Evolutionary conservation across 2,888 invertebrate genomes (phyloP).

Genomic region (Chydorus sphaericus): DNA sequence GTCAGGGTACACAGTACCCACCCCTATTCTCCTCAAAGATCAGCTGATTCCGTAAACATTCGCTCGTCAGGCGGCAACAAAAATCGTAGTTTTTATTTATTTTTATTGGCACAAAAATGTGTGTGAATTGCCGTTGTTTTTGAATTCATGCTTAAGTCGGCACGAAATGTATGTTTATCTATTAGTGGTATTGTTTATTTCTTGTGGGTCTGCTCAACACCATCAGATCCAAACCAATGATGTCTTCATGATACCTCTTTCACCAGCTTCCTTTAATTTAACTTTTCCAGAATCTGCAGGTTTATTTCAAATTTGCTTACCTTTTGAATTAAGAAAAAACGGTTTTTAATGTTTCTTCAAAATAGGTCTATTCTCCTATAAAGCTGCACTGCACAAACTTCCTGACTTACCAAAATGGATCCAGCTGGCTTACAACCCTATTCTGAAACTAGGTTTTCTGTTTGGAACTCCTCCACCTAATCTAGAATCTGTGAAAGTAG

Average conservation of each 20-base stretch:
- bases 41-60: too few relatives aligned
- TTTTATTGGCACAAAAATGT: too few relatives aligned
- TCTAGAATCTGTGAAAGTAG: conserved; percentile 21
- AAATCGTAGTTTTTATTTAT: too few relatives aligned
- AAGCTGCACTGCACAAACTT: conserved; percentile 54
- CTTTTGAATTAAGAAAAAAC: neutral
- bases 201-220: too few relatives aligned
- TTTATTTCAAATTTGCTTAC: neutral
- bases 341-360: neutral
- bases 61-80: too few relatives aligned
- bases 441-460: conserved; percentile 60
- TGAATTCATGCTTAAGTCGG: too few relatives aligned
- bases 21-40: too few relatives aligned
- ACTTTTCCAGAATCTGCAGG: neutral
- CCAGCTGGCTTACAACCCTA: conserved; percentile 63
- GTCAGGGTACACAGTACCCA: too few relatives aligned
- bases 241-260: neutral
- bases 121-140: too few relatives aligned
- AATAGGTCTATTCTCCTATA: conserved; percentile 48
- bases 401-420: conserved; percentile 80
- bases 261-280: neutral
- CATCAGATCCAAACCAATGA: neutral
- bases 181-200: too few relatives aligned
- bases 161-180: too few relatives aligned
- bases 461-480: conserved; percentile 64